Evolutionary conservation across 2,888 invertebrate species (phyloP), one percentile per base, ranked within the genome.

Genomic region (Aromia moschata): DNA sequence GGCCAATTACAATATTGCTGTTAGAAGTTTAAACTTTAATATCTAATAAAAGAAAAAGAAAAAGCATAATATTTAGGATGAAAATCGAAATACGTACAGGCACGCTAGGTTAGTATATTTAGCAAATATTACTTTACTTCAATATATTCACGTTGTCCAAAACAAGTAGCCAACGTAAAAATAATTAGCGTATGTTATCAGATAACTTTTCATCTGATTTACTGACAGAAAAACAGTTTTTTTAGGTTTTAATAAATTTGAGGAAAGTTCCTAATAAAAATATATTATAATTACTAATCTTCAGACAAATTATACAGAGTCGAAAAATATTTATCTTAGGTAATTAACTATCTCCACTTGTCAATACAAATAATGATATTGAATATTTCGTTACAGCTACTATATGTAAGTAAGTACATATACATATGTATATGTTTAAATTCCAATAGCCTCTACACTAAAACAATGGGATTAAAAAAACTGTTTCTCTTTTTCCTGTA

Each of bases 61-160:
- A 53, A 60, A 60, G 61, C 56, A 43, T 47, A 52, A 57, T 57
- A 46, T 63, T 61, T 49, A 49, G 49, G 64, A 65, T 62, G 38
- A 65, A 69, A 68, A 69, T 60, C 65, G 60, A 64, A 58, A 65
- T 68, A 60, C 55, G 58, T 69, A 65, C 68, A 73, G 73, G 73
- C 73, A 73, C 73, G 69, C 73, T 73, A 73, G 73, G 73, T 73
- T 70, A 59, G 46, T 52, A 58, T 56, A 43, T 66, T 63, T 71
- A 74, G 73, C 73, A 74, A 73, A 74, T 74, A 73, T 74, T 73
- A 73, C 71, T 73, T 71, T 72, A 71, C 70, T 68, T 53, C 65
- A 60, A 55, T 60, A 56, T 53, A 60, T 70, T 69, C 65, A 70
- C 73, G 70, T 71, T 68, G 67, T 65, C 58, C 62, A 60, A 60